Conservation (phyloP, 2,113 vertebrate species). For the Drymodes brunneopygia region DNA sequence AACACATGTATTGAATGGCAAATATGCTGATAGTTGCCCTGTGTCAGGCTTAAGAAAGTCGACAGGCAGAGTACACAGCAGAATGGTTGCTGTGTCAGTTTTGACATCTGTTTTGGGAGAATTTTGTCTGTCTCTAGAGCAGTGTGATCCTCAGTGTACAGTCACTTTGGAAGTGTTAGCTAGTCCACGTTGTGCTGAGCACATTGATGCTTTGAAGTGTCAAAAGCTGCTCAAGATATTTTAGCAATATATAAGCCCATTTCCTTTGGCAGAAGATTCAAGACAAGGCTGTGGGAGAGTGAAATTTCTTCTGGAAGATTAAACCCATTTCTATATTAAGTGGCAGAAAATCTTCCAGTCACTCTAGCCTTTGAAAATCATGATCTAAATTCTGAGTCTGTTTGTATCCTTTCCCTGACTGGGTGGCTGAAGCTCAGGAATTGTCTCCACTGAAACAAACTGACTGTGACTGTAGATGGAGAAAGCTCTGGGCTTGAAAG, state of each 20-base stretch:
- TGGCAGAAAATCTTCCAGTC: background rate
- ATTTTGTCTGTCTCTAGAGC: background rate
- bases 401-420: background rate
- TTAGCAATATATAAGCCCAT: background rate
- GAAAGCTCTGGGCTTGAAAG: background rate
- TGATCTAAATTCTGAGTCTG: conserved; percentile 10
- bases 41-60: background rate
- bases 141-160: background rate
- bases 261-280: background rate
- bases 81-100: background rate
- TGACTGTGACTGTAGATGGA: background rate
- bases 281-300: background rate
- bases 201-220: background rate
- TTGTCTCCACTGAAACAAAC: background rate
- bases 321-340: conserved; percentile 28
- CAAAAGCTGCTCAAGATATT: background rate
- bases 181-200: background rate
- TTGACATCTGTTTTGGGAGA: conserved; percentile 13
- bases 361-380: background rate
- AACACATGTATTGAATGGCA: background rate
- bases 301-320: conserved; percentile 47
- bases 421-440: background rate
- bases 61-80: background rate
- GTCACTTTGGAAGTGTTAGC: background rate
- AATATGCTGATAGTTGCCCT: background rate